phyloP scores from a whole-genome alignment of 2,113 vertebrate genomes.

The Poecile atricapillus region DNA sequence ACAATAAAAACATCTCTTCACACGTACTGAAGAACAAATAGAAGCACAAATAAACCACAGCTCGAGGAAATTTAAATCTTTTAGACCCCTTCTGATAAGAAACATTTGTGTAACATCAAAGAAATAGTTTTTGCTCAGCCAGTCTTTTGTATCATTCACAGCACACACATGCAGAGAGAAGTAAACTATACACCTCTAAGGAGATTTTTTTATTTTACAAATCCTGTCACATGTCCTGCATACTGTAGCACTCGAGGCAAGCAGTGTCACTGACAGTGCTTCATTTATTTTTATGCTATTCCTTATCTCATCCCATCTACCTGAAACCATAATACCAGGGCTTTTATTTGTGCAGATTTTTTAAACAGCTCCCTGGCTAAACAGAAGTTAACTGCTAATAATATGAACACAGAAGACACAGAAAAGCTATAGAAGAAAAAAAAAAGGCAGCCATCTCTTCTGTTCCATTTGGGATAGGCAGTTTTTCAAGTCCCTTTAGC shows the following conservation, averaged over 20 bases:
- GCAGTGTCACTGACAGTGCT: fast-evolving
- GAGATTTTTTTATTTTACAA: background rate
- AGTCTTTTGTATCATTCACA: background rate
- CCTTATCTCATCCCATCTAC: background rate
- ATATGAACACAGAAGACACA: background rate
- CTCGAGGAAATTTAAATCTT: background rate
- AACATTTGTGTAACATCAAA: background rate
- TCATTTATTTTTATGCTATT: background rate
- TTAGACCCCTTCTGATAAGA: background rate
- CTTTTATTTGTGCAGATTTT: background rate
- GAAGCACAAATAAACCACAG: background rate
- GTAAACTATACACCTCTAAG: background rate
- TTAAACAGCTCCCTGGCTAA: background rate
- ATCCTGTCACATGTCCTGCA: background rate
- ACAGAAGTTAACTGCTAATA: background rate
- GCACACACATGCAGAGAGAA: background rate
- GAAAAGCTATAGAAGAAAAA: background rate
- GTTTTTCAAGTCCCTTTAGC: background rate
- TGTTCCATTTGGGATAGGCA: background rate
- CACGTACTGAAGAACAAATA: background rate
- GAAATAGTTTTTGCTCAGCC: background rate
- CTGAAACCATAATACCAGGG: background rate
- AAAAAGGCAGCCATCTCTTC: background rate
- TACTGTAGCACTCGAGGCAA: background rate
- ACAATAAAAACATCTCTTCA: background rate